Base-by-base conservation (phyloP, 2,113 vertebrate species). In the Ictalurus furcatus region DNA sequence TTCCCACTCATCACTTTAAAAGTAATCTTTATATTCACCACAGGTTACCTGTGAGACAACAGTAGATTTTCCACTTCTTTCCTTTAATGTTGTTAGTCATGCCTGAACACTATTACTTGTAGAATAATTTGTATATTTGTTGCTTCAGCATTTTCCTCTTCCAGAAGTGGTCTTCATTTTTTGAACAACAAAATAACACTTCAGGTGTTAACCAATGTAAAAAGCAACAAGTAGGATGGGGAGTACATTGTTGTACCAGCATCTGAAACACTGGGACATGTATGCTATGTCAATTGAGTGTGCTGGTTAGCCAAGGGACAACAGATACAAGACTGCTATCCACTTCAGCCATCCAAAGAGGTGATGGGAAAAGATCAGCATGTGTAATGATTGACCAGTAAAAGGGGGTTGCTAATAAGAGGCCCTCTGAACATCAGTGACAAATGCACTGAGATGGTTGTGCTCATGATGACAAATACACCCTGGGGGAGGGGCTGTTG, bases 361-460 rank as follows among this genome's bases (percentile, higher is more conserved):
- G 76, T 28, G 59, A 56, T 28, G 48, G n/a, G 73, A 89, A 84
- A 85, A 91, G 71, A 81, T 88, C 85, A 87, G 71, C 85, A 83
- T 85, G 88, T 83, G 25, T 84, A 89, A 87, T 89, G 85, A 91
- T 69, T 91, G 76, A 88, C 83, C 63, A 80, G 79, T 88, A 54
- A 76, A 30, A 21, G 58, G 85, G 63, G 71, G n/a, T 83, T 87
- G 81, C 34, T 85, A 87, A 86, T 85, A 23, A 89, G 73, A 85
- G 14, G 52, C 59, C 54, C 73, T 83, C 61, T 40, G 25, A 61
- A 84, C 54, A 76, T 44, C 44, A 85, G 44, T 58, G 56, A 4
- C 54, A 81, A 44, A 67, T 9, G 44, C 21, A 54, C 61, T 34
- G 12, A 34, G n/a, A 79, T 21, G 16, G 88, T 85, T 84, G 71